These are phyloP conservation scores for Papilio polyxenes DNA, from an alignment of 1,140 invertebrate genomes.

Conservation along the genomic window DNA sequence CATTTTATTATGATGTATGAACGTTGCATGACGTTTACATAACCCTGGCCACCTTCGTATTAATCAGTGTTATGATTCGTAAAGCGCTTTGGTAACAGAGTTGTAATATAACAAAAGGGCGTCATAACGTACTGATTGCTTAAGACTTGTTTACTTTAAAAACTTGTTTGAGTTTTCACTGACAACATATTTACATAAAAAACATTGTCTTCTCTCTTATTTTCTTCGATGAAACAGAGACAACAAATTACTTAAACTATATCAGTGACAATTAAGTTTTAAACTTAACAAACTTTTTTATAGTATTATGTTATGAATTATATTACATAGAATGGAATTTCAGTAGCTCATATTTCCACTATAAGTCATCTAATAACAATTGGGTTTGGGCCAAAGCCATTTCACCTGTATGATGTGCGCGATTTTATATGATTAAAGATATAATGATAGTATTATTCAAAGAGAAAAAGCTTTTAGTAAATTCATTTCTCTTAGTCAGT, in stretches of 20 bases:
- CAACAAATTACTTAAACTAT: too few relatives aligned
- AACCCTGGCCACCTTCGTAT: neutral
- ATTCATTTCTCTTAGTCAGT: neutral
- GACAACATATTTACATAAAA: too few relatives aligned
- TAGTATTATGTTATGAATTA: neutral
- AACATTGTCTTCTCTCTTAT: too few relatives aligned
- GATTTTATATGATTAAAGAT: constrained; percentile 5
- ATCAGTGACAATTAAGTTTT: too few relatives aligned
- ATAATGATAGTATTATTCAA: neutral
- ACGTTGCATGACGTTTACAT: constrained; percentile 1
- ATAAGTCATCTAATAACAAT: neutral
- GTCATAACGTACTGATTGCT: too few relatives aligned
- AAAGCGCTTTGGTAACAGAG: neutral
- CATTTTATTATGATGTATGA: neutral
- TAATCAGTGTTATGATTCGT: neutral
- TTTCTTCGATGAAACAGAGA: too few relatives aligned
- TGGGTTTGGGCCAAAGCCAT: constrained; percentile 9
- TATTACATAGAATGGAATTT: neutral
- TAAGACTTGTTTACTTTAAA: too few relatives aligned
- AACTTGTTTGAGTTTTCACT: too few relatives aligned
- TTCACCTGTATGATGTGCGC: constrained; percentile 1
- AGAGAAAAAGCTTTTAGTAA: constrained; percentile 4
- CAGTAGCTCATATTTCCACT: neutral
- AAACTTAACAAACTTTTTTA: too few relatives aligned
- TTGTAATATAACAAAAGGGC: neutral